Percentiles rank a stretch among this genome's conserved stretches.
These are phyloP conservation scores for Penaeus indicus DNA, from an alignment of 1,140 invertebrate genomes.

Conservation along the genomic window DNA sequence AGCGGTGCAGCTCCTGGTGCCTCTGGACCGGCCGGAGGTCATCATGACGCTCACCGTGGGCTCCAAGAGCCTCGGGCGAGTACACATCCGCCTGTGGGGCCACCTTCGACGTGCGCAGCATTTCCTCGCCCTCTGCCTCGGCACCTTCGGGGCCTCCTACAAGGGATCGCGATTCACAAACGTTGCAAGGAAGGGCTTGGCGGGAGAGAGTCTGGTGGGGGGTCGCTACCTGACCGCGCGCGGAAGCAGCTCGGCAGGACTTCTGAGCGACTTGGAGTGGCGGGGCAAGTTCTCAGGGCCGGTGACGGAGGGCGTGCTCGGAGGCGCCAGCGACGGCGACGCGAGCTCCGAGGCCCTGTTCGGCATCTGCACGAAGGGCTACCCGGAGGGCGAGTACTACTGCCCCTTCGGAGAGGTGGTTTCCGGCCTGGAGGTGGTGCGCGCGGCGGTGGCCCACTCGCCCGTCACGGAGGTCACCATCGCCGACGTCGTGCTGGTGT, in stretches of 20 bases:
- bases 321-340: constrained; percentile 23
- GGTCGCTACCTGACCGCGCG: background rate
- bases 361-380: constrained; percentile 26
- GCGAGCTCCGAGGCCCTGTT: constrained; percentile 25
- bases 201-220: constrained; percentile 34
- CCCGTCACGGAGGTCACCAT: background rate
- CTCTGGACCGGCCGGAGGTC: constrained; percentile 21
- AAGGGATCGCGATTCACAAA: background rate
- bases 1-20: constrained; percentile 36
- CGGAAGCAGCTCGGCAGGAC: background rate
- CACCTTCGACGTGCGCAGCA: constrained; percentile 41
- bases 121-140: constrained; percentile 43
- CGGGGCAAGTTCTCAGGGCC: constrained; percentile 32
- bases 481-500: background rate
- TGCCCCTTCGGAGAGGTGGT: constrained; percentile 42
- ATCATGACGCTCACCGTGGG: constrained; percentile 17
- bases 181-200: background rate
- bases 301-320: constrained; percentile 25
- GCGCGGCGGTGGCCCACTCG: background rate
- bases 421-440: background rate
- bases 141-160: constrained; percentile 37
- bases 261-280: constrained; percentile 44
- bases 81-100: constrained; percentile 43
- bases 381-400: constrained; percentile 5
- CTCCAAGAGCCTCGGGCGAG: constrained; percentile 9